Conservation (phyloP, 2,888 invertebrate species). For the Phengaris alcon region DNA sequence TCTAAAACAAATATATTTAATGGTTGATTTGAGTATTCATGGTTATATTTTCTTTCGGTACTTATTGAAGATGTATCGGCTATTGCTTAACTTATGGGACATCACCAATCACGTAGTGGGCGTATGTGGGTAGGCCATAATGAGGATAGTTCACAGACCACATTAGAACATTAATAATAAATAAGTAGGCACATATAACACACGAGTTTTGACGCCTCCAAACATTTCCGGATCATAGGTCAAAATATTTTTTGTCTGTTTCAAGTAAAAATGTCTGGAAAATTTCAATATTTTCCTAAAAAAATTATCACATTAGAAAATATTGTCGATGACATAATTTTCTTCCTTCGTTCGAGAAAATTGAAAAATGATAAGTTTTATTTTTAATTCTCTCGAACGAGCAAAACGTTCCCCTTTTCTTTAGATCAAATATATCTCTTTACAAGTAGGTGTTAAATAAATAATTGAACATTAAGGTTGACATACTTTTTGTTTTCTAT, state of each 20-base stretch:
- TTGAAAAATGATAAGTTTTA: no score
- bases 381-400: no score
- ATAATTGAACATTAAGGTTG: no score
- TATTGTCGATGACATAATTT: no score
- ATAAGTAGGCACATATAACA: conserved; percentile 17
- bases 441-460: no score
- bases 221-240: conserved; percentile 7
- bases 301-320: no score
- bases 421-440: no score
- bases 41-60: conserved; percentile 15
- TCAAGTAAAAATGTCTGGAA: no score
- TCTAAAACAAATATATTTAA: no score
- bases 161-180: conserved; percentile 20
- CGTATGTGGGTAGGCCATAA: conserved; percentile 42
- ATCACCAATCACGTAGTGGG: conserved; percentile 37
- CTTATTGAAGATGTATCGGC: conserved; percentile 17
- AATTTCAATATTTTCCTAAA: no score
- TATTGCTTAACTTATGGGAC: conserved; percentile 32
- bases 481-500: neutral
- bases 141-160: conserved; percentile 41
- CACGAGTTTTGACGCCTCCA: conserved; percentile 17
- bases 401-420: no score
- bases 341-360: no score
- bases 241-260: neutral
- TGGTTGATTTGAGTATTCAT: neutral